Conservation (phyloP, 2,113 vertebrate species). For the Platichthys stellatus region DNA sequence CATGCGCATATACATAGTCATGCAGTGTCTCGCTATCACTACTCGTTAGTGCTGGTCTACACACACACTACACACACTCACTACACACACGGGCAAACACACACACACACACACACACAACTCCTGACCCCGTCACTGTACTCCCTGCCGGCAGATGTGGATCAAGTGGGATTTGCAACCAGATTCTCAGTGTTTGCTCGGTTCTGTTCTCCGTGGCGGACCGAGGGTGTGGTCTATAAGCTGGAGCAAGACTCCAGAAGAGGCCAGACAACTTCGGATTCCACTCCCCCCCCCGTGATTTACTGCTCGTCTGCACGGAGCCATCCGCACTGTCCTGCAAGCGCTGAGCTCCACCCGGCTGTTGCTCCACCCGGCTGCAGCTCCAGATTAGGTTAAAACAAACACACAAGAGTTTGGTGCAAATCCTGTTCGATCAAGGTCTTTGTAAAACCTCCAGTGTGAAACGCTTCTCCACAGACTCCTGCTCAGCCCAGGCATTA, state of each 20-base stretch:
- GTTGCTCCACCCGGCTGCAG: constrained; percentile 31
- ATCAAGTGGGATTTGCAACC: constrained; percentile 57
- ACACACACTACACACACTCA: constrained; percentile 25
- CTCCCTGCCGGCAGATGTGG: constrained; percentile 60
- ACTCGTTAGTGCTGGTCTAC: constrained; percentile 50
- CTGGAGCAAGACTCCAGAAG: neutral
- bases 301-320: constrained; percentile 1
- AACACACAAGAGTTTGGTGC: constrained; percentile 33
- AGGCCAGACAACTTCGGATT: constrained; percentile 29
- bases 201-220: neutral
- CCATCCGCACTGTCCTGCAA: constrained; percentile 5
- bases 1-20: constrained; percentile 34
- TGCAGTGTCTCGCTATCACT: constrained; percentile 35
- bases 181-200: constrained; percentile 39
- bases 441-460: neutral
- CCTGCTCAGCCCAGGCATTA: neutral
- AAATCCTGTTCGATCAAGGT: constrained; percentile 30
- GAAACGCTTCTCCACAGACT: neutral
- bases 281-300: constrained; percentile 6
- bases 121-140: constrained; percentile 17
- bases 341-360: constrained; percentile 27
- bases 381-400: constrained; percentile 46
- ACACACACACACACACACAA: constrained; percentile 39
- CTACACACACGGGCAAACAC: neutral
- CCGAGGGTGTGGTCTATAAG: constrained; percentile 22